Evolutionary conservation across 92 coral and sea anemone genomes (phyloP).

Genomic region (Pocillopora grandis): DNA sequence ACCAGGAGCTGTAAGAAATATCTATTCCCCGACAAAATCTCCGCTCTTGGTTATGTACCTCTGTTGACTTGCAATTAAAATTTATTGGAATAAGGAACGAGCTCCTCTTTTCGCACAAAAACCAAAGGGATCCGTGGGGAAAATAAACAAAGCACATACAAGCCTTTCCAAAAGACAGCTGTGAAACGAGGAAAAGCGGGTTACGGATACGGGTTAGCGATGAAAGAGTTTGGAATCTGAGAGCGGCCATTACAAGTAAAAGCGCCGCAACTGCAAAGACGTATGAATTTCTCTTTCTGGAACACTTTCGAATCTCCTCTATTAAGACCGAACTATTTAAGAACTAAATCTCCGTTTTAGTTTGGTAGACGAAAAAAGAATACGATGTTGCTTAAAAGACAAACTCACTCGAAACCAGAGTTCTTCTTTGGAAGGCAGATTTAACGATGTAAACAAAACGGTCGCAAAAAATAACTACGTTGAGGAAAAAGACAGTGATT

Average conservation of each 20-base stretch:
- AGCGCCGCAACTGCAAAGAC: neutral
- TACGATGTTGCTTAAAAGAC: neutral
- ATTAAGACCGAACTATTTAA: neutral
- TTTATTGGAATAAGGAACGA: neutral
- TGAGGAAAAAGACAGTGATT: neutral
- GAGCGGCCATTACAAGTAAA: neutral
- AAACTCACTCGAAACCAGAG: neutral
- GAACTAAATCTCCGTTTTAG: neutral
- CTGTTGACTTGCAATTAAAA: neutral
- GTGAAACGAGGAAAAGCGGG: neutral
- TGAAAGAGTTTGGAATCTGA: neutral
- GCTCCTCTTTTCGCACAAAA: neutral
- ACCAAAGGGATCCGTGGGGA: conserved; percentile 1
- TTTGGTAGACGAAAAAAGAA: neutral
- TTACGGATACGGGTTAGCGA: neutral
- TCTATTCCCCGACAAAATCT: neutral
- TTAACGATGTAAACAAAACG: neutral
- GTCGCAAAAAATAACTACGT: neutral
- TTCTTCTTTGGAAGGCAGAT: neutral
- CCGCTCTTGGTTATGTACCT: neutral
- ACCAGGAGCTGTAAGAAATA: neutral
- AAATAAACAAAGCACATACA: neutral
- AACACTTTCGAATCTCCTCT: neutral
- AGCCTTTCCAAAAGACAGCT: neutral
- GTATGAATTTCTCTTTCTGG: neutral